Evolutionary conservation across 2,797 vertebrate genomes (phyloP), one percentile per base, ranked within the genome.

Genomic region (Hybognathus amarus): DNA sequence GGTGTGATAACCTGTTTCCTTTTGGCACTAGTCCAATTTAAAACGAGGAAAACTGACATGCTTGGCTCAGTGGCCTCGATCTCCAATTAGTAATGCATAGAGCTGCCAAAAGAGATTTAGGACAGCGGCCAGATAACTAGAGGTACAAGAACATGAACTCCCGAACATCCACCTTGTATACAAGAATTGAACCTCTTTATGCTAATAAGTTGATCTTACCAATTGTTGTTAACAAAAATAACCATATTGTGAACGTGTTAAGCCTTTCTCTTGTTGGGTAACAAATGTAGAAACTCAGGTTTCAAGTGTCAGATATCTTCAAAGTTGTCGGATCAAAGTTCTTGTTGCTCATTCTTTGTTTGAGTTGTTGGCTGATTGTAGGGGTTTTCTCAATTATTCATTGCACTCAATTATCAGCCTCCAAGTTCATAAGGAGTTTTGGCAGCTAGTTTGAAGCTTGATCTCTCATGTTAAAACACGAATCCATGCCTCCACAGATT

Each of bases 11-110:
- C 42, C 69, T 74, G 36, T 56, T 84, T 56, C 40, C 50, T 68
- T 36, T 20, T 63, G 69, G 79, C 77, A 45, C 61, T 20, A 75
- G 81, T 45, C 42, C 82, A 74, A 52, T 82, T 78, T 84, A 82
- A 68, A 61, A n/a, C 45, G 59, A n/a, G 47, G 22, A 42, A 40
- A 61, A 66, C 36, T 24, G 61, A 38, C 42, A 22, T 69, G 56
- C 42, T 79, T 69, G 59, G 52, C 52, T 42, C 27, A 13, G 83
- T 52, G 71, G 52, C 63, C 59, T 86, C 61, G 3, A 59, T 38
- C 17, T 81, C 52, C 20, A 4, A 47, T 79, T 71, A 59, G 68
- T 74, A 64, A 79, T 56, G 56, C 59, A 66, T 47, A 74, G 38
- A 13, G 1, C 38, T 52, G 79, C 70, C 79, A 45, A 63, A 38